Evolutionary conservation across 2,888 invertebrate species (phyloP).

Genomic region (Quadriops clusia): DNA sequence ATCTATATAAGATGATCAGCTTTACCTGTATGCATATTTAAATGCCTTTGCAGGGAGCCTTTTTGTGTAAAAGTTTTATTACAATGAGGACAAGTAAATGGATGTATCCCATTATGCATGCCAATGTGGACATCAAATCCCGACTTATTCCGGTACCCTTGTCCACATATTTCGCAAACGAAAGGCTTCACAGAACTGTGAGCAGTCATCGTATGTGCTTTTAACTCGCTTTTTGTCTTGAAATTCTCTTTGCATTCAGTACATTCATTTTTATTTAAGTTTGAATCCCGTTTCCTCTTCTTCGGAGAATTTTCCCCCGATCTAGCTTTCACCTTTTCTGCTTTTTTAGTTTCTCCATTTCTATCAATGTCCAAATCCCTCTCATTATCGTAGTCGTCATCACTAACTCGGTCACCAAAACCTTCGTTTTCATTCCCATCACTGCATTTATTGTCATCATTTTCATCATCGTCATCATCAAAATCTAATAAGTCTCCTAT

Average conservation of each 20-base stretch:
- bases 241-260: constrained; percentile 25
- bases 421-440: too few relatives aligned
- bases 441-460: too few relatives aligned
- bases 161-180: constrained; percentile 43
- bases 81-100: constrained; percentile 39
- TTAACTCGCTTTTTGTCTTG: constrained; percentile 25
- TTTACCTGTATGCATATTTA: constrained; percentile 41
- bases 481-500: too few relatives aligned
- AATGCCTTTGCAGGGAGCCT: constrained; percentile 40
- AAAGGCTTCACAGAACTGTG: constrained; percentile 27
- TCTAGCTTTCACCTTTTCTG: neutral
- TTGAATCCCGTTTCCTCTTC: neutral
- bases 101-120: constrained; percentile 40
- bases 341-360: too few relatives aligned
- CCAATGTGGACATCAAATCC: constrained; percentile 40
- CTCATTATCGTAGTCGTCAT: too few relatives aligned
- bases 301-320: constrained; percentile 5
- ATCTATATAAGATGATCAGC: neutral
- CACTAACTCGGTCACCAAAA: too few relatives aligned
- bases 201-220: constrained; percentile 23
- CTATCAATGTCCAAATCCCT: too few relatives aligned
- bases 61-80: constrained; percentile 45
- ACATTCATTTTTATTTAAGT: constrained; percentile 15
- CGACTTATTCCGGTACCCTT: constrained; percentile 39
- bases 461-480: too few relatives aligned